These are phyloP conservation scores for Nerophis lumbriciformis DNA, from an alignment of 2,113 vertebrate genomes.

Conservation along the genomic window DNA sequence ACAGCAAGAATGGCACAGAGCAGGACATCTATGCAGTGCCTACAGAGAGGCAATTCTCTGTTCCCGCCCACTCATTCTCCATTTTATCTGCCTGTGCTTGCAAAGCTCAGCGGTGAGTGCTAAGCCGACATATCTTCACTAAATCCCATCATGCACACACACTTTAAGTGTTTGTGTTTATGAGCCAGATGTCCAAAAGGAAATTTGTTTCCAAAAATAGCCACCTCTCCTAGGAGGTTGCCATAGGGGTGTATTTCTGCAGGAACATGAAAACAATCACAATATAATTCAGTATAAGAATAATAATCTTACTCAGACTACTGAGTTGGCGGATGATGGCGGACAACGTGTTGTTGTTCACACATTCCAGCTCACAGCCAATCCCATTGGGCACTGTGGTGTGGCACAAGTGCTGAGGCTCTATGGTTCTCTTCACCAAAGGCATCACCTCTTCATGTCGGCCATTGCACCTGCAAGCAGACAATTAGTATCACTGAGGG, in stretches of 20 bases:
- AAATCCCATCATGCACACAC: constrained; percentile 42
- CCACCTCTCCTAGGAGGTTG: background rate
- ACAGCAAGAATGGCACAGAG: constrained; percentile 17
- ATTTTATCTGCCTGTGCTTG: constrained; percentile 68
- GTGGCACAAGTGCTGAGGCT: constrained; percentile 86
- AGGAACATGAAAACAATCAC: background rate
- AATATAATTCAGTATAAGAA: background rate
- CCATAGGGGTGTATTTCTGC: too few species aligned
- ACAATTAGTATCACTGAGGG: constrained; percentile 10
- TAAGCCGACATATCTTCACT: constrained; percentile 51
- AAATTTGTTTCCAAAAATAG: constrained; percentile 27
- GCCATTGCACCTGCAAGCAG: constrained; percentile 17
- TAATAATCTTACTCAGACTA: constrained; percentile 83
- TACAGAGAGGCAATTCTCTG: constrained; percentile 15
- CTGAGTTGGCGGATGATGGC: constrained; percentile 93
- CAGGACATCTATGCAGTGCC: constrained; percentile 11
- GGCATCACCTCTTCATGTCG: constrained; percentile 77
- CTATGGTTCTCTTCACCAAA: constrained; percentile 90
- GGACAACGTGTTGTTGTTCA: constrained; percentile 80
- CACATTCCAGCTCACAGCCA: constrained; percentile 82
- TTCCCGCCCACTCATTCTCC: constrained; percentile 32
- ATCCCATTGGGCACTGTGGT: constrained; percentile 82
- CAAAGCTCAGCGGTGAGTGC: constrained; percentile 63
- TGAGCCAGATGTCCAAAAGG: constrained; percentile 34
- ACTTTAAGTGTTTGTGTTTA: constrained; percentile 13